Evolutionary conservation across 2,113 vertebrate genomes (phyloP), one percentile per base, ranked within the genome.

Genomic region (Tretioscincus oriximinensis): DNA sequence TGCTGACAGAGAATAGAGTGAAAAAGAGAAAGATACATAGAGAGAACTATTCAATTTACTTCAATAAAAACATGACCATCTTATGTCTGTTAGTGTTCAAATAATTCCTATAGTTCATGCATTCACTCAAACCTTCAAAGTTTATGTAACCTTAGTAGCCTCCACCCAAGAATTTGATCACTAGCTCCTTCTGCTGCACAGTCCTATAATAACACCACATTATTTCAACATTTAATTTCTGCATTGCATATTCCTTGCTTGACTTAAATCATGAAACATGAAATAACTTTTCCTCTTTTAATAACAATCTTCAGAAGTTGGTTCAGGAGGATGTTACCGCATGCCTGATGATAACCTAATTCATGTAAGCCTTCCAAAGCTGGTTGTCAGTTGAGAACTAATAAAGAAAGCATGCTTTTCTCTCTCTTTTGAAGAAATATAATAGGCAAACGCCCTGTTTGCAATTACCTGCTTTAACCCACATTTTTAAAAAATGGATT

Each of bases 141-240:
- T 63, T 26, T 60, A 9, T 61, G 5, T 51, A 63, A 16, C 16
- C 21, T 47, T 47, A 60, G 73, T 58, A 54, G 18, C 41, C 16
- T 24, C 51, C 31, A 73, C 58, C 63, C 51, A 20, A 45, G 64
- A 76, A 28, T 31, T 61, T 82, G 80, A 63, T 61, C 66, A 63
- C n/a, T 54, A 82, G 73, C 80, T 82, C 80, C 80, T 76, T 65
- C 80, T 82, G 54, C 80, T 76, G 80, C 70, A 54, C 73, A 63
- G 29, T 9, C 7, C 35, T 70, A 54, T 21, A 82, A 82, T 76
- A 82, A 82, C 54, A 76, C 6, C 49, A 29, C 68, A 16, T 2
- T 20, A 29, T 9, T 64, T 10, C 61, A 9, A n/a, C 31, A 5
- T 60, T 69, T 28, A 28, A 41, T 47, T 66, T 35, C 2, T 47